phyloP scores from a whole-genome alignment of 1,140 invertebrate genomes.

The Cryptotermes secundus region DNA sequence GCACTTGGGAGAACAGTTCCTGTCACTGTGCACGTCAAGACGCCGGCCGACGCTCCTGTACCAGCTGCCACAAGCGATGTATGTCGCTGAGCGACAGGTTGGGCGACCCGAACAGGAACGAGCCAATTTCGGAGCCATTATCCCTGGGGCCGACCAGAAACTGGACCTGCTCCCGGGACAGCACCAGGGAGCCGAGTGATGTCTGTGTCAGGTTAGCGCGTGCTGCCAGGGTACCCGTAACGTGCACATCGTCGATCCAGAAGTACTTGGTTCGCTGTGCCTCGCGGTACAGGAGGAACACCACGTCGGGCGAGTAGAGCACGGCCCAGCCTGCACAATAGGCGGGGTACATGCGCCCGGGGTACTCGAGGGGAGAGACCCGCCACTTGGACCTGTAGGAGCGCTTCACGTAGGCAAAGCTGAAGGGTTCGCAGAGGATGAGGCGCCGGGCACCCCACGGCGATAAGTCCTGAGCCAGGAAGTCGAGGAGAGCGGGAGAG shows the following conservation, averaged over 20 bases:
- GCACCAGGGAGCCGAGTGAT: conserved; percentile 50
- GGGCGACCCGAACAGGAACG: conserved; percentile 33
- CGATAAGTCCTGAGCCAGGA: conserved; percentile 58
- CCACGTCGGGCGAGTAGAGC: conserved; percentile 69
- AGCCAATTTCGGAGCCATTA: background rate
- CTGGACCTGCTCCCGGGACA: conserved; percentile 41
- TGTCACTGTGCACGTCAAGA: background rate
- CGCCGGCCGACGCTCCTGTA: background rate
- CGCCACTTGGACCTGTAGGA: conserved; percentile 75
- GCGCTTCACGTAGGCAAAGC: conserved; percentile 48
- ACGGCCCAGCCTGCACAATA: conserved; percentile 77
- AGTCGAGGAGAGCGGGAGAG: conserved; percentile 61
- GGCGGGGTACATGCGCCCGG: conserved; percentile 62
- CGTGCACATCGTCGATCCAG: conserved; percentile 84
- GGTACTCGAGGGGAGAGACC: conserved; percentile 68
- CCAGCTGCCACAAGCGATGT: conserved; percentile 27
- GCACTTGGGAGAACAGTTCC: background rate
- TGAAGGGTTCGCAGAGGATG: conserved; percentile 58
- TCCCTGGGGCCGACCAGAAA: background rate
- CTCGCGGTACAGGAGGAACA: conserved; percentile 61
- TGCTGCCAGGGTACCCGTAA: conserved; percentile 70
- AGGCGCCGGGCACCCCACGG: conserved; percentile 57
- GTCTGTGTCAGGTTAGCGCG: conserved; percentile 60
- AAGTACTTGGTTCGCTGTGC: conserved; percentile 67
- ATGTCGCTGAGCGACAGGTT: conserved; percentile 25